These are phyloP conservation scores for Gadopsis marmoratus DNA, from an alignment of 2,797 vertebrate species.

Conservation along the genomic window DNA sequence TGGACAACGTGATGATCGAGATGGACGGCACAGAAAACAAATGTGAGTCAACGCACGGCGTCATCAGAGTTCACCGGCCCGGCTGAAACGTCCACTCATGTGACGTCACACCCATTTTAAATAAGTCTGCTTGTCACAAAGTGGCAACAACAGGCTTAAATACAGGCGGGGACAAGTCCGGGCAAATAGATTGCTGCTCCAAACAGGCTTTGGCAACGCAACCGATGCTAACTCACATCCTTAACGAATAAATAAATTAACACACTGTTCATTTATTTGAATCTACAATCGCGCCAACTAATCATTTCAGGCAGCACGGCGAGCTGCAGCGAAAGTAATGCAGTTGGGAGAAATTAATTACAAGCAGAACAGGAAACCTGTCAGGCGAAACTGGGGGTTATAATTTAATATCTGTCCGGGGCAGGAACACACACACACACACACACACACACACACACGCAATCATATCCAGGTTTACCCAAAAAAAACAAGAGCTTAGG, in stretches of 20 bases:
- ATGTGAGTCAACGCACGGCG: constrained; percentile 85
- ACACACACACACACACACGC: not conserved
- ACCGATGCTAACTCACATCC: constrained; percentile 3
- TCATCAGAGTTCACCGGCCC: constrained; percentile 21
- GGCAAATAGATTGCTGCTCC: constrained; percentile 14
- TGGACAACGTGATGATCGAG: constrained; percentile 95
- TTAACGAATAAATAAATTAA: constrained; percentile 47
- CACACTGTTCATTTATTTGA: constrained; percentile 20
- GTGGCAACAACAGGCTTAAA: constrained; percentile 34
- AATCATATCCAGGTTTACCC: not conserved
- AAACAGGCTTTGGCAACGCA: constrained; percentile 25
- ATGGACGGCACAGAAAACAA: constrained; percentile 98
- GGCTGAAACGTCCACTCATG: constrained; percentile 23
- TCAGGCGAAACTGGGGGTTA: constrained; percentile 18
- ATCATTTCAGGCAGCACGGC: constrained; percentile 14
- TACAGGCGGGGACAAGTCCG: constrained; percentile 22
- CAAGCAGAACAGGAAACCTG: not conserved
- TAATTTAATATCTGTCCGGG: constrained; percentile 3
- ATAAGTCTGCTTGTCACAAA: constrained; percentile 26
- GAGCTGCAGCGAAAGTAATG: constrained; percentile 19
- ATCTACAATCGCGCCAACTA: constrained; percentile 9
- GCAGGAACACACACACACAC: not conserved
- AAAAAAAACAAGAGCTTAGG: not conserved
- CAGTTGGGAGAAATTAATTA: constrained; percentile 11
- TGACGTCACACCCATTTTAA: constrained; percentile 3